These are phyloP conservation scores for Mesembrinibis cayennensis DNA, from an alignment of 2,113 vertebrate species.

Conservation along the genomic window DNA sequence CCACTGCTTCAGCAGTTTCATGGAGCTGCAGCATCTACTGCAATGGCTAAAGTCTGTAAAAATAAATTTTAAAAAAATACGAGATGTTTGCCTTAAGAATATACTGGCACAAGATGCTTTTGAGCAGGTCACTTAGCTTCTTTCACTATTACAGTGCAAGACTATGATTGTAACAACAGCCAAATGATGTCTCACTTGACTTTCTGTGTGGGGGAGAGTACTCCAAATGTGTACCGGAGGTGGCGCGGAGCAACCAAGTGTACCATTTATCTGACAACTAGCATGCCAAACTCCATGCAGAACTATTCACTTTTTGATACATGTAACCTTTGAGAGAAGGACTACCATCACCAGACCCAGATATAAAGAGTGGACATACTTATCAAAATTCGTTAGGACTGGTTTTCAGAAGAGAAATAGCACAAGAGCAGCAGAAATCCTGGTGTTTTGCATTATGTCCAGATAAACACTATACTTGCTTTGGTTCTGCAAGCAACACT, in stretches of 20 bases:
- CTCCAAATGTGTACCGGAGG: fast-evolving
- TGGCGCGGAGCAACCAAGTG: background rate
- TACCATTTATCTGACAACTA: background rate
- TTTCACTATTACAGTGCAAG: background rate
- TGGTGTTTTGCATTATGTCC: background rate
- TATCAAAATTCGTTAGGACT: background rate
- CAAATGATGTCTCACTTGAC: background rate
- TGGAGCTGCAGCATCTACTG: background rate
- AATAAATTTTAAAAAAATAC: background rate
- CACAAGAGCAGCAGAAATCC: background rate
- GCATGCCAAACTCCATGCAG: background rate
- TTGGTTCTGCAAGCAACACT: background rate
- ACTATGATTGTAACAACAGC: background rate
- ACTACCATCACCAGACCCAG: background rate
- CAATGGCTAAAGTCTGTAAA: background rate
- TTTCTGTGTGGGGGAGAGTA: background rate
- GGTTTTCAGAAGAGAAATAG: background rate
- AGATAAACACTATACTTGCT: background rate
- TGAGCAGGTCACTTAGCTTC: background rate
- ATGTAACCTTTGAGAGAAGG: background rate
- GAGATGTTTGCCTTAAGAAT: background rate
- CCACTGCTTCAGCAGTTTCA: background rate
- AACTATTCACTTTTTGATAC: background rate
- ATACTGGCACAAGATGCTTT: background rate
- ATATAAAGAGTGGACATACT: background rate